Conservation (phyloP, 2,797 vertebrate species). For the Aphelocoma californica region DNA sequence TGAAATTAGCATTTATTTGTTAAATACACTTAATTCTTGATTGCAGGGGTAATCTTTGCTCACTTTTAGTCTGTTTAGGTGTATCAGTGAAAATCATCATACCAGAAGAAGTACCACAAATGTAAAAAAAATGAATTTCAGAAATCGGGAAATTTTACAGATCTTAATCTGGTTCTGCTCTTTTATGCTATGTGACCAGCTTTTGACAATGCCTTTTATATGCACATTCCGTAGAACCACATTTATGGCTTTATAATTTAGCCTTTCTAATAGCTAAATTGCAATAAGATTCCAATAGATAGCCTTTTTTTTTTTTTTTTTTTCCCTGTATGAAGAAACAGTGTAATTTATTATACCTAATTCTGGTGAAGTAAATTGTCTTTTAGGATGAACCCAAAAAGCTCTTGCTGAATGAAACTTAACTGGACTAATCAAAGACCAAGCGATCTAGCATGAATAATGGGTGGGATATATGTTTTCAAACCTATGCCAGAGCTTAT, state of each 20-base stretch:
- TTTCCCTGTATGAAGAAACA: neutral
- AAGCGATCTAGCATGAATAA: accelerated
- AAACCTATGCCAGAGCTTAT: neutral
- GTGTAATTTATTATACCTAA: neutral
- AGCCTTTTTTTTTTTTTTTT: neutral
- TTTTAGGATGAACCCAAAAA: neutral
- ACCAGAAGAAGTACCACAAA: neutral
- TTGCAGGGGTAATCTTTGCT: neutral
- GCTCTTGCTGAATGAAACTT: neutral
- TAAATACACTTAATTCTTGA: neutral
- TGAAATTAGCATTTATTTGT: neutral
- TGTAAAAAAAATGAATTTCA: neutral
- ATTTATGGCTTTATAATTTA: neutral
- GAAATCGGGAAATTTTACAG: neutral
- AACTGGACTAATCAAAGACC: neutral
- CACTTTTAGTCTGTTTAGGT: neutral
- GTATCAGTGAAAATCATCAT: neutral
- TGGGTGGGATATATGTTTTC: neutral
- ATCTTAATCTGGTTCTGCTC: neutral
- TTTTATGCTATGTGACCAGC: neutral
- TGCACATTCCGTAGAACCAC: neutral
- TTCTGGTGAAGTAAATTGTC: neutral
- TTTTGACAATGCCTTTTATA: neutral
- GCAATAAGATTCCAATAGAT: neutral
- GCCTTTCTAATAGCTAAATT: neutral